Base-by-base conservation (phyloP, 2,797 vertebrate species). In the Danio aesculapii region DNA sequence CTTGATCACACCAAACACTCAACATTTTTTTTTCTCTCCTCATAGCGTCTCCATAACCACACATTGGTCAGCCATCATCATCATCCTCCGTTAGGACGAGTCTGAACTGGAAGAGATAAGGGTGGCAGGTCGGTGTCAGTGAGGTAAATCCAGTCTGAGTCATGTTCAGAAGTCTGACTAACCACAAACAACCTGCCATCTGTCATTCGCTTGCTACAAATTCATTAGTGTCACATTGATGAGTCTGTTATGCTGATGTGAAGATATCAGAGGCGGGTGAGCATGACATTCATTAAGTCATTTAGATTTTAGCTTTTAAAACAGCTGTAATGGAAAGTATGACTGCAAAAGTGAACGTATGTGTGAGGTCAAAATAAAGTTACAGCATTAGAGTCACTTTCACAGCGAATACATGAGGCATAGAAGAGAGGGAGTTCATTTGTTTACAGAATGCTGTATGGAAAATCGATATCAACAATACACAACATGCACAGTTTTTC, bases 211-310 rank as follows among this genome's bases (percentile, higher is more conserved):
- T 52, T 16, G 77, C 77, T 70, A 76, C 80, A 74, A 73, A 74
- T 81, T 81, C 73, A 77, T 83, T 71, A 83, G 73, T 81, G 77
- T 74, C 77, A 75, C 46, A 78, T 9, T 83, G 81, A 83, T 64
- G 79, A 61, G 81, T 83, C 77, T 83, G 73, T 75, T 68, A 83
- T 63, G 63, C 17, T 69, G 74, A 81, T 82, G 77, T 81, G 77
- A 82, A 73, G 17, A 64, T 58, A 84, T 84, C 61, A 77, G 55
- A 16, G 75, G 58, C 81, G 59, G 76, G 67, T 53, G 71, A 61
- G 41, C 41, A 44, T 61, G 13, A 69, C 49, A 78, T 53, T 71
- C 58, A 63, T 61, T 52, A 16, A 5, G 39, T 72, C 13, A 66
- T 43, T 53, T 52, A 30, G 46, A 52, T 6, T 50, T 57, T 55